Evolutionary conservation across 2,797 vertebrate species (phyloP), one percentile per base, ranked within the genome.

Genomic region (Leuciscus waleckii): DNA sequence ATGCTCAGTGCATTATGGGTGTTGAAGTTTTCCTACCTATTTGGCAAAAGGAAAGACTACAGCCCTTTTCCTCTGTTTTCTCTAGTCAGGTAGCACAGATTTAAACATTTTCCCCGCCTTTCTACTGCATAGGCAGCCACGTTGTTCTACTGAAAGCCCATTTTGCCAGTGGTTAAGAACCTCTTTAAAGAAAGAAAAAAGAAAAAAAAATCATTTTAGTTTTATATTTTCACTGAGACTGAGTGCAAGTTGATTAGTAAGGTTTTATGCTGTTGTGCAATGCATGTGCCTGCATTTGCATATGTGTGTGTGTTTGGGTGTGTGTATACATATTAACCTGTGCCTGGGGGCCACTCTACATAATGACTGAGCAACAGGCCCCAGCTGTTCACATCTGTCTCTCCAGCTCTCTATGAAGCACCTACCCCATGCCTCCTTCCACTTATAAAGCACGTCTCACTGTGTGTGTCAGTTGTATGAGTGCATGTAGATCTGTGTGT

Each of bases 331-430:
- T 91, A 93, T 94, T 93, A 94, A 94, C 92, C 94, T 88, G 88
- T 92, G 65, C 90, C 94, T 90, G 89, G 82, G 87, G 89, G 92
- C 90, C 92, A 88, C 90, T 92, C 90, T 90, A 91, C 92, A 92
- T 94, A 94, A 95, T 95, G 94, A 93, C 93, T 93, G n/a, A 83
- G 89, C 91, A 92, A 92, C 91, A 93, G 90, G 85, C 82, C 84
- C 91, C 92, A 94, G 93, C 92, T 94, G 92, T 92, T 92, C 93
- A 94, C 93, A 95, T 93, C 93, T 94, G 92, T 91, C 88, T 90
- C 92, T 79, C 61, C 67, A 49, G 76, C 56, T 11, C 49, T 49
- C 68, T 1, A 69, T 71, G 69, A 54, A 51, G 43, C n/a, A 43
- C 35, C 43, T 37, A 32, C 67, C 79, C 41, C 74, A 74, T 69